Base-by-base conservation (phyloP, 1,140 invertebrate genomes). In the Atta colombica region DNA sequence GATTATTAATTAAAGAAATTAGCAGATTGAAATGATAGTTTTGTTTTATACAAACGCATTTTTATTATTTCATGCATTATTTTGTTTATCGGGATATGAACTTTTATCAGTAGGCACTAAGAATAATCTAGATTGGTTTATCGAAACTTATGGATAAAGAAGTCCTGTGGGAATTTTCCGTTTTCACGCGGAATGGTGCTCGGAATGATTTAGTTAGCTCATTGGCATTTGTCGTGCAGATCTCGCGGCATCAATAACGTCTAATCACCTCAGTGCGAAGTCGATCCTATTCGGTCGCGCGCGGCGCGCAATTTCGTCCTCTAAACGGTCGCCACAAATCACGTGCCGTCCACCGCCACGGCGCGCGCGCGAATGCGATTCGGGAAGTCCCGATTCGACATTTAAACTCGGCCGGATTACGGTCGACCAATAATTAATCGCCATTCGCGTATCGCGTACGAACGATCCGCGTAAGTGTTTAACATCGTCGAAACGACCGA, bases 311-410 rank as follows among this genome's bases (percentile, higher is more conserved):
- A 95, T 94, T 95, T 94, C 93, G 93, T 93, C 92, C 94, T 91
- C 89, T 95, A 94, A 95, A 93, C 94, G 93, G 91, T 87, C 91
- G 78, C 91, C 91, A 94, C 94, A 94, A 95, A 95, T 95, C 94
- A 94, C 94, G 90, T 89, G 69, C 71, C 63, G 86, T 21, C 35
- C 65, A 5, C 10, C n/a, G 66, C 8, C 14, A 16, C 49, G 1
- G n/a, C 66, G 66, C 66, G 66, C 39, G 66, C 39, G 35, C 31
- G 31, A 21, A 82, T 89, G 87, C 93, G 89, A 93, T 93, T 91
- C 88, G 74, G 82, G 68, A 77, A 72, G 87, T 84, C 86, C 89
- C 90, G 71, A 85, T 74, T 88, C 89, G 88, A 88, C 91, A 91
- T 92, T 92, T 91, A 92, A 92, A 92, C 91, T 92, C 91, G 78